Evolutionary conservation across 1,140 invertebrate genomes (phyloP), one percentile per base, ranked within the genome.

Genomic region (Batillaria attramentaria): DNA sequence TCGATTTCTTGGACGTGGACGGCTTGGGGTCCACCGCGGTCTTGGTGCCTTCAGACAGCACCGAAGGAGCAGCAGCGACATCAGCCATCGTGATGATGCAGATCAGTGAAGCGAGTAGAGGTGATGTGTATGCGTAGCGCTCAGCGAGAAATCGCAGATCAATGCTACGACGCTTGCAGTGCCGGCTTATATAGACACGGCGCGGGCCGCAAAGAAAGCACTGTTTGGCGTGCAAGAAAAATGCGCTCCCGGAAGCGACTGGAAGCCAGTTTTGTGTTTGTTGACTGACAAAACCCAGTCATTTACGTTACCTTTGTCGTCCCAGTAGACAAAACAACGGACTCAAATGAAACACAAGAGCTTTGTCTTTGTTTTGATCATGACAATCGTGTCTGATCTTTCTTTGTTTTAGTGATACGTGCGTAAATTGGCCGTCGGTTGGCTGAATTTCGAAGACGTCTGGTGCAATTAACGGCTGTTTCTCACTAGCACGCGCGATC

Each of bases 151-250:
- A 62, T 28, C n/a, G 57, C n/a, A 62, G 57, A 62, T 24, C 10
- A 62, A 24, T 62, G 50, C n/a, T 24, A 24, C 10, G 1, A 10
- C 1, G 10, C 2, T 62, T 24, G n/a, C 1, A 62, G 13, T 8
- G 8, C 10, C 57, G n/a, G 1, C 1, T 1, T 62, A 28, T 62
- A 62, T 62, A 62, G 10, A 62, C 6, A 62, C 3, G 10, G 57
- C 57, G 57, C 57, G 57, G 57, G 57, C 57, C 57, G 33, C 57
- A 62, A 62, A 3, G 57, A 18, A 31, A 62, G 57, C 57, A 62
- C 3, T 28, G 57, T 31, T 28, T 28, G 24, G n/a, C 57, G 8
- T 24, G 57, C 57, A 24, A 24, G 33, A 31, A 31, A 8, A 28
- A 8, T 31, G 2, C 57, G 10, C n/a, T 24, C 57, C 57, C n/a